phyloP scores from a whole-genome alignment of 2,888 invertebrate genomes.

The Hemistola chrysoprasaria region DNA sequence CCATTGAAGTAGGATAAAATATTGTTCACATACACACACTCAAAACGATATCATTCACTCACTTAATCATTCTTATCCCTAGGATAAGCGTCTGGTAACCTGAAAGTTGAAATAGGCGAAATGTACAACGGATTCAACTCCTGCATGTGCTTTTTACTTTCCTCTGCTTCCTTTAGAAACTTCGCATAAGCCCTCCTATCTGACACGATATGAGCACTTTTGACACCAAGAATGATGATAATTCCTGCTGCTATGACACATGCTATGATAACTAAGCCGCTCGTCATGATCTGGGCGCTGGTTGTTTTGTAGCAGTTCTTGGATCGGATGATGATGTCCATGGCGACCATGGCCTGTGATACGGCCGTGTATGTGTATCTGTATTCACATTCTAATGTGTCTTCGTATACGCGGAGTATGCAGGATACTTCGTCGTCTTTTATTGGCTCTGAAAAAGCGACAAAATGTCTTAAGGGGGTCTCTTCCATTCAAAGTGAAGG shows the following conservation, averaged over 20 bases:
- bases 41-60: conserved; percentile 1
- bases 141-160: conserved; percentile 61
- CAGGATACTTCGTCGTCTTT: conserved; percentile 51
- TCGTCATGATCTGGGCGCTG: conserved; percentile 60
- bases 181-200: conserved; percentile 80
- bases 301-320: conserved; percentile 61
- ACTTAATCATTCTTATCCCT: conserved; percentile 62
- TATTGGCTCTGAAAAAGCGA: conserved; percentile 40
- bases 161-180: conserved; percentile 70
- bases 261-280: conserved; percentile 60
- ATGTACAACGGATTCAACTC: conserved; percentile 84
- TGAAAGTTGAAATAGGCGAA: conserved; percentile 81
- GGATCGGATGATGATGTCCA: conserved; percentile 61
- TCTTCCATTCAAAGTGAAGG: too few species aligned
- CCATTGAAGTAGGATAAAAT: too few species aligned
- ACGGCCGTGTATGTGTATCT: conserved; percentile 62
- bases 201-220: conserved; percentile 64
- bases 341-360: conserved; percentile 46
- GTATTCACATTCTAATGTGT: conserved; percentile 62
- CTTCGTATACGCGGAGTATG: conserved; percentile 54
- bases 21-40: too few species aligned
- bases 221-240: conserved; percentile 60
- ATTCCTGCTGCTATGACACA: conserved; percentile 74
- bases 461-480: too few species aligned
- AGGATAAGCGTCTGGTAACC: conserved; percentile 76